A percentile compares a stretch with the other conserved stretches of the same genome.
Conservation (phyloP, 2,113 vertebrate species). For the Oryzias curvinotus region DNA sequence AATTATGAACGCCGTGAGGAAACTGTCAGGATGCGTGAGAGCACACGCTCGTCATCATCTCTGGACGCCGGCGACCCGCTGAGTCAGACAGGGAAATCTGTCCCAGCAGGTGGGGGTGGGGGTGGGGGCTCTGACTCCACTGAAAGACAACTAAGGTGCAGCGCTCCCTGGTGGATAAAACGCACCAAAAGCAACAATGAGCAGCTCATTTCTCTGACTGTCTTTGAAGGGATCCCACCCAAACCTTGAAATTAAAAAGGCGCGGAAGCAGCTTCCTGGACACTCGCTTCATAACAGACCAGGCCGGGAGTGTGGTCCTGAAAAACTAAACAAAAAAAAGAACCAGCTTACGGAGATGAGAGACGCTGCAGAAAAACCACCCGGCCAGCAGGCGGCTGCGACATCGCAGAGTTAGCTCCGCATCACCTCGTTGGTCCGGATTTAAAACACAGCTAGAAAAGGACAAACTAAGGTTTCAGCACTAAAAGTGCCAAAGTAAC, state of each 20-base stretch:
- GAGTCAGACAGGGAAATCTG: constrained; percentile 41
- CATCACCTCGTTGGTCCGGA: background rate
- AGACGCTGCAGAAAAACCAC: constrained; percentile 31
- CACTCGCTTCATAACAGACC: constrained; percentile 23
- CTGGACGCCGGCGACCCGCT: constrained; percentile 41
- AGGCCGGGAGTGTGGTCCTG: constrained; percentile 39
- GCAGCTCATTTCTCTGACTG: constrained; percentile 15
- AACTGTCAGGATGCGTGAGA: constrained; percentile 48
- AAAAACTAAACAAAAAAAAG: background rate
- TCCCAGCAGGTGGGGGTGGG: constrained; percentile 36
- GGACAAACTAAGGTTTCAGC: constrained; percentile 16
- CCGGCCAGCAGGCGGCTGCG: constrained; percentile 64
- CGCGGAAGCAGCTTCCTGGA: constrained; percentile 59
- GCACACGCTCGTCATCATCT: constrained; percentile 58
- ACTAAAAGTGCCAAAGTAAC: constrained; percentile 25
- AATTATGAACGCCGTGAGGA: constrained; percentile 49
- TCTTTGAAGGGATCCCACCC: constrained; percentile 58
- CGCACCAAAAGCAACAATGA: constrained; percentile 12
- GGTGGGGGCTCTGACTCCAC: background rate
- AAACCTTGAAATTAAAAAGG: constrained; percentile 56
- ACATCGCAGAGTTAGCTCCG: too few species aligned
- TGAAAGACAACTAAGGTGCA: constrained; percentile 21
- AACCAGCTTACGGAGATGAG: constrained; percentile 8
- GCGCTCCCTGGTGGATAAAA: constrained; percentile 56
- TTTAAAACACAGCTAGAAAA: constrained; percentile 14